phyloP scores from a whole-genome alignment of 1,140 invertebrate genomes.

The Theocolax elegans region DNA sequence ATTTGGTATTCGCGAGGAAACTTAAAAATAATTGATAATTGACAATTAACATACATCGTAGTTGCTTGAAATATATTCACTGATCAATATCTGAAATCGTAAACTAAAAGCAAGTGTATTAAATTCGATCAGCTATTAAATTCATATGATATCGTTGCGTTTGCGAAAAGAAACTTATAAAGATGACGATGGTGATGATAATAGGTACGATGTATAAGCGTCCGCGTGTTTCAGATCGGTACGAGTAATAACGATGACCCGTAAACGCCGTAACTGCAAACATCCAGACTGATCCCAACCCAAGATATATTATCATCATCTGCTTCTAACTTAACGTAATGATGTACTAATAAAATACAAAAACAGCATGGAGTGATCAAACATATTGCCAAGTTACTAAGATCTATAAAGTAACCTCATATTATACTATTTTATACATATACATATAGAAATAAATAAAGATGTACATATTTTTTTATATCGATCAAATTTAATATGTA shows the following conservation, averaged over 20 bases:
- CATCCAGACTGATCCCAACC: background rate
- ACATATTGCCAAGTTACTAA: no score
- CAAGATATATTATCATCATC: background rate
- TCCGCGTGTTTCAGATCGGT: conserved; percentile 58
- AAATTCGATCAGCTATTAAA: background rate
- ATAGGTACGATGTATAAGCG: conserved; percentile 23
- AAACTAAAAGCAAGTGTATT: background rate
- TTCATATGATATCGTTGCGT: background rate
- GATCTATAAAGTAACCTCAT: no score
- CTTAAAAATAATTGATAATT: background rate
- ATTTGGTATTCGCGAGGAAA: no score
- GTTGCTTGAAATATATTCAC: no score
- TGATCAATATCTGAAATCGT: no score
- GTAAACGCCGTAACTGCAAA: conserved; percentile 52
- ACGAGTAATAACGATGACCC: conserved; percentile 62
- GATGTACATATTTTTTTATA: no score
- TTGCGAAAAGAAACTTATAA: conserved; percentile 16
- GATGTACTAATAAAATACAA: no score
- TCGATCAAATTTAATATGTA: no score
- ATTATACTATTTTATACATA: no score
- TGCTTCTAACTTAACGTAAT: background rate
- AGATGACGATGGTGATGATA: conserved; percentile 21
- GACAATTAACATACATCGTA: no score
- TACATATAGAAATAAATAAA: no score
- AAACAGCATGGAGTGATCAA: no score